phyloP scores from a whole-genome alignment of 2,888 invertebrate genomes.

The Drosophila koepferae region DNA sequence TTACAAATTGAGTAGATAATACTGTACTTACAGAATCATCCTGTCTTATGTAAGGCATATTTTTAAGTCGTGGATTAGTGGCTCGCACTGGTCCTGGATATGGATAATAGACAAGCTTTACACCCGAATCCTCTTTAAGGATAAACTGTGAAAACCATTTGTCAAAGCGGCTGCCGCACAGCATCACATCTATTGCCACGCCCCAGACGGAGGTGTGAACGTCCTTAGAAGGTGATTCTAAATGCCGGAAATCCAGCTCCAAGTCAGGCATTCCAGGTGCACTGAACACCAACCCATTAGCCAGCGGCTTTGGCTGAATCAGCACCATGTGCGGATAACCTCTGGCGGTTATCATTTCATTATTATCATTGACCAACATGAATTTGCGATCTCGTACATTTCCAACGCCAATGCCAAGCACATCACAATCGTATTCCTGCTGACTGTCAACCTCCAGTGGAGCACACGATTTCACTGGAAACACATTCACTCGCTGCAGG shows the following conservation, averaged over 20 bases:
- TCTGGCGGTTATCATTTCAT: conserved; percentile 81
- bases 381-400: conserved; percentile 77
- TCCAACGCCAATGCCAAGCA: conserved; percentile 74
- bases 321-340: conserved; percentile 80
- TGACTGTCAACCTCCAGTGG: conserved; percentile 52
- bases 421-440: conserved; percentile 71
- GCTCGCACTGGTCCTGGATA: conserved; percentile 82
- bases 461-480: conserved; percentile 82
- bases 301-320: conserved; percentile 68
- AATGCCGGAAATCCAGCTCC: conserved; percentile 83
- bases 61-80: conserved; percentile 71
- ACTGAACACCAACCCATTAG: conserved; percentile 86
- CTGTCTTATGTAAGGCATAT: conserved; percentile 67
- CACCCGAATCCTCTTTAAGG: conserved; percentile 85
- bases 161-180: conserved; percentile 90
- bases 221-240: conserved; percentile 72
- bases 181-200: conserved; percentile 87
- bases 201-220: conserved; percentile 87
- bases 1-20: not conserved
- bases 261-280: conserved; percentile 87
- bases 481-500: conserved; percentile 74
- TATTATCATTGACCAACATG: conserved; percentile 80
- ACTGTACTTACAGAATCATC: conserved; percentile 70
- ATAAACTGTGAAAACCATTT: conserved; percentile 89
- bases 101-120: conserved; percentile 88